Evolutionary conservation across 2,888 invertebrate species (phyloP).

Genomic region (Andrena dorsata): DNA sequence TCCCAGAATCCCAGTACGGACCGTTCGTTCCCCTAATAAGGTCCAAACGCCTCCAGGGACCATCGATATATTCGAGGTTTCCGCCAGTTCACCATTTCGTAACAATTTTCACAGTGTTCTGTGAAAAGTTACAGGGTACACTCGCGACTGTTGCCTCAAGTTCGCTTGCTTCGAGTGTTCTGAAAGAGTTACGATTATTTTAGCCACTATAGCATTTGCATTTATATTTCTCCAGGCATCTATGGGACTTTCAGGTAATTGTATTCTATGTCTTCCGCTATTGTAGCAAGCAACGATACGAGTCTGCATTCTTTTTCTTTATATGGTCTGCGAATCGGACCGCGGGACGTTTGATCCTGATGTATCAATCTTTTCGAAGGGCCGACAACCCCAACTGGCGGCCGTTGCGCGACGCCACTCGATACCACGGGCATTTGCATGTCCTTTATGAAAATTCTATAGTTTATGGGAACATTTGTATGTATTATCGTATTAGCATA

Average conservation of each 20-base stretch:
- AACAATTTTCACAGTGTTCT: constrained; percentile 1
- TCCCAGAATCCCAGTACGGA: constrained; percentile 62
- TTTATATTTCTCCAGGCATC: constrained; percentile 41
- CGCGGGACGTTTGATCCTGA: constrained; percentile 54
- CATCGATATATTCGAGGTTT: constrained; percentile 60
- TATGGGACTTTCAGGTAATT: constrained; percentile 45
- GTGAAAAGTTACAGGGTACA: neutral
- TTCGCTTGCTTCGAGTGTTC: constrained; percentile 9
- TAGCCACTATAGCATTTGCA: constrained; percentile 35
- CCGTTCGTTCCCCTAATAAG: constrained; percentile 79
- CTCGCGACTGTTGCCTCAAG: neutral
- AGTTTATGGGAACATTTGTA: constrained; percentile 85
- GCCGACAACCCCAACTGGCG: constrained; percentile 55
- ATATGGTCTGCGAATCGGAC: constrained; percentile 56
- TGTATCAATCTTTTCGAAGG: constrained; percentile 73
- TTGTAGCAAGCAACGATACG: neutral
- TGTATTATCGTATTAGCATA: constrained; percentile 85
- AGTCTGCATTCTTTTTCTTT: constrained; percentile 1
- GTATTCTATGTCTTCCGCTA: neutral
- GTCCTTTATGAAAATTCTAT: constrained; percentile 85
- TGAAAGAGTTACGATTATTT: constrained; percentile 38
- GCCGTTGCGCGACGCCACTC: constrained; percentile 70
- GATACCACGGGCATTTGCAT: constrained; percentile 84
- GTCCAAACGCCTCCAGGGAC: constrained; percentile 67
- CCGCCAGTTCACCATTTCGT: neutral